Percentiles rank a stretch among this genome's conserved stretches.
Evolutionary conservation across 2,113 vertebrate species (phyloP).

Genomic region (Eulemur rufifrons): DNA sequence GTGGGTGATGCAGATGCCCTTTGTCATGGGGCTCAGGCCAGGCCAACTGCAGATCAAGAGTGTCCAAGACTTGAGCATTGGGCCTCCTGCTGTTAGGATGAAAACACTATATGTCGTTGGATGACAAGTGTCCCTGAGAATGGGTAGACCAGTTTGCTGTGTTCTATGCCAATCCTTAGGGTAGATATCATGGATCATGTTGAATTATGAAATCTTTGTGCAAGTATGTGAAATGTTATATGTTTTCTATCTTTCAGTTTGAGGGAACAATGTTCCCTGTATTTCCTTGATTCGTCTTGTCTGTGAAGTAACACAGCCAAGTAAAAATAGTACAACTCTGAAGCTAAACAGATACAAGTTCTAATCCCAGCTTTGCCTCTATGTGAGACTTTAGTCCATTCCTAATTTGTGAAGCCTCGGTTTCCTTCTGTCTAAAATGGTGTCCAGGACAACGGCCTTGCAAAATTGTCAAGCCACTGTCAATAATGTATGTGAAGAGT

Average conservation of each 20-base stretch:
- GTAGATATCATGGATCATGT: no score
- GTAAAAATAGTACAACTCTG: not conserved
- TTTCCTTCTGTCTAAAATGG: not conserved
- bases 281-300: not conserved
- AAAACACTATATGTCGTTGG: not conserved
- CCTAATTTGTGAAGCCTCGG: not conserved
- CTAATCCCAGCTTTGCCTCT: not conserved
- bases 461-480: fast-evolving
- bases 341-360: not conserved
- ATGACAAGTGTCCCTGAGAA: not conserved
- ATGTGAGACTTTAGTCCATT: fast-evolving
- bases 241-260: not conserved
- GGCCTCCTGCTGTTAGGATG: not conserved
- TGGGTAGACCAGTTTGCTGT: not conserved
- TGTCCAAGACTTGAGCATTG: not conserved
- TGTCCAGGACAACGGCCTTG: fast-evolving
- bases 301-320: not conserved
- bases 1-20: no score
- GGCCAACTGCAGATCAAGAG: not conserved
- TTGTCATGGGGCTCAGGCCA: fast-evolving
- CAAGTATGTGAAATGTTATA: not conserved
- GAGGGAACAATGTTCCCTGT: fast-evolving
- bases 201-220: not conserved
- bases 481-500: fast-evolving
- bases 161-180: not conserved